phyloP scores from a whole-genome alignment of 2,797 vertebrate genomes.

The Chaunax sp. region DNA sequence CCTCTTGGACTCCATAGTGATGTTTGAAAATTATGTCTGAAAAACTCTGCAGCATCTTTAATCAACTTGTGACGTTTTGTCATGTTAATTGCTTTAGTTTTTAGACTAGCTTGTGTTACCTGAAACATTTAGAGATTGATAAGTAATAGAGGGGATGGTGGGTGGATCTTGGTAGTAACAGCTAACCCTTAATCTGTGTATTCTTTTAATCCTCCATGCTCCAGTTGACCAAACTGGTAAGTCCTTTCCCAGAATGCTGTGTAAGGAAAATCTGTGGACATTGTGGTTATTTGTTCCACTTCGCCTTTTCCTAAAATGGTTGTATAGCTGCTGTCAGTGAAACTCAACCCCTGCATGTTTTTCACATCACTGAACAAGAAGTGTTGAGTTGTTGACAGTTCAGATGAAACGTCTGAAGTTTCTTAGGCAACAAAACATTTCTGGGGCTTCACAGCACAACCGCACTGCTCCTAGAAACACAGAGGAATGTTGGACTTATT shows the following conservation, averaged over 20 bases:
- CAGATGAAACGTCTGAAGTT: too few species aligned
- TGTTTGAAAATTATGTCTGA: background rate
- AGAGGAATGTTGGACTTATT: too few species aligned
- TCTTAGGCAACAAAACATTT: too few species aligned
- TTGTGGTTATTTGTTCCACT: too few species aligned
- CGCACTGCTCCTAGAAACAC: too few species aligned
- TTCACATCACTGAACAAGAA: too few species aligned
- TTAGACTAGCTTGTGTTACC: background rate
- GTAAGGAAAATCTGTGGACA: slow-evolving; percentile 12
- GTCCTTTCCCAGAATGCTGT: slow-evolving; percentile 59
- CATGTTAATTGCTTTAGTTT: background rate
- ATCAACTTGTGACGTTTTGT: background rate
- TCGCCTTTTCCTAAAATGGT: too few species aligned
- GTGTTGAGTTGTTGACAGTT: too few species aligned
- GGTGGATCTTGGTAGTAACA: slow-evolving; percentile 1
- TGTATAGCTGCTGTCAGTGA: too few species aligned
- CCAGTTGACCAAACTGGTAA: slow-evolving; percentile 86
- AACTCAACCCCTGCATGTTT: too few species aligned
- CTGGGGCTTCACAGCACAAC: too few species aligned
- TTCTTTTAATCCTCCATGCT: slow-evolving; percentile 76
- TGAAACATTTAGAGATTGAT: background rate
- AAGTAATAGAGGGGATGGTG: background rate
- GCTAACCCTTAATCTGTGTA: slow-evolving; percentile 62
- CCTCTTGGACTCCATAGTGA: background rate
- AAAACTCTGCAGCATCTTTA: background rate